phyloP scores from a whole-genome alignment of 2,888 invertebrate species.

The Chrysomela aeneicollis region DNA sequence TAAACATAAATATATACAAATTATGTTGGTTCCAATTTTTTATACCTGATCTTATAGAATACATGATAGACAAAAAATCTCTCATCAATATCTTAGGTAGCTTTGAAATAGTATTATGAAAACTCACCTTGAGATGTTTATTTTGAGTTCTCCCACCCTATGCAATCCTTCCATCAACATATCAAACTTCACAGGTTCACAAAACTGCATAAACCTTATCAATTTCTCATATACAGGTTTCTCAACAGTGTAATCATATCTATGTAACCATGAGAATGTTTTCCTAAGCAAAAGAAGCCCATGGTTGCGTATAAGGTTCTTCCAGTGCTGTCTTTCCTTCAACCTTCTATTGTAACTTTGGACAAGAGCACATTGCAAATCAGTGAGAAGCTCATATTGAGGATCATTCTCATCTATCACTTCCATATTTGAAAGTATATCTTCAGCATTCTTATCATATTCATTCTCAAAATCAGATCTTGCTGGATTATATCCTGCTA shows the following conservation, averaged over 20 bases:
- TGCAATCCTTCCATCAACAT: constrained; percentile 79
- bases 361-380: constrained; percentile 74
- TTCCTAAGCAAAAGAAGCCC: constrained; percentile 81
- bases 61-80: too few relatives aligned
- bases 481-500: constrained; percentile 86
- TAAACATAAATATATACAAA: background rate
- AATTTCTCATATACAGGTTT: constrained; percentile 67
- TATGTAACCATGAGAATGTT: constrained; percentile 72
- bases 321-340: constrained; percentile 75
- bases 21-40: too few relatives aligned
- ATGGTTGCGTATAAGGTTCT: constrained; percentile 76
- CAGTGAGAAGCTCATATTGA: constrained; percentile 65
- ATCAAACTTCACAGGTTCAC: constrained; percentile 73
- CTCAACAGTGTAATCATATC: constrained; percentile 73
- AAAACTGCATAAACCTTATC: constrained; percentile 78
- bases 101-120: background rate
- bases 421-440: constrained; percentile 65
- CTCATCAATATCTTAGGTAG: too few relatives aligned
- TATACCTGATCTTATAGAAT: too few relatives aligned
- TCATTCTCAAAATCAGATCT: constrained; percentile 87
- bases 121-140: constrained; percentile 64
- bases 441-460: constrained; percentile 84
- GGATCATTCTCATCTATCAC: constrained; percentile 63
- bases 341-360: constrained; percentile 80
- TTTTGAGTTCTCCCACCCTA: constrained; percentile 73